Percentiles rank a stretch among this genome's conserved stretches.
Conservation (phyloP, 2,797 vertebrate species). For the Chiroxiphia lanceolata region DNA sequence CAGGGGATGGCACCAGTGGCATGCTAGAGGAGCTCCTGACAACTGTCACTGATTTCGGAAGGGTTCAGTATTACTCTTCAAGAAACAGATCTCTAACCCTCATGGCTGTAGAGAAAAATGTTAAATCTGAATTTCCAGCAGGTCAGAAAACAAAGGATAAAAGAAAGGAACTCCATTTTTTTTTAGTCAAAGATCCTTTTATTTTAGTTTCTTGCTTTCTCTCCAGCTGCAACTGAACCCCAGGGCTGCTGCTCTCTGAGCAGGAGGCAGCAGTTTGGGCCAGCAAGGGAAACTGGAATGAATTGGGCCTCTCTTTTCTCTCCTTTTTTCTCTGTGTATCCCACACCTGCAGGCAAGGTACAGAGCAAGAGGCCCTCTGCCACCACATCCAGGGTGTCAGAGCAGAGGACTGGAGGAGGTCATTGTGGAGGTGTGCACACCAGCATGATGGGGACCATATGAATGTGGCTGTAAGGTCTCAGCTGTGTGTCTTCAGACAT, state of each 20-base stretch:
- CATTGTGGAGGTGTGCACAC: rapidly evolving
- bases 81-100: neutral
- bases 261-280: neutral
- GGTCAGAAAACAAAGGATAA: neutral
- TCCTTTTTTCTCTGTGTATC: neutral
- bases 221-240: neutral
- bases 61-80: neutral
- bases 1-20: neutral
- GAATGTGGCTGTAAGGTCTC: rapidly evolving
- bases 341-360: neutral
- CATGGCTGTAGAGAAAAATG: neutral
- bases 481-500: neutral
- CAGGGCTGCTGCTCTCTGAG: neutral
- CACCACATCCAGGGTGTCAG: rapidly evolving
- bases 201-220: neutral
- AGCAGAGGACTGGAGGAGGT: neutral
- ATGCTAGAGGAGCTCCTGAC: neutral
- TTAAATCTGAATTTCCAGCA: neutral
- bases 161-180: neutral
- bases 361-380: neutral
- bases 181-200: neutral
- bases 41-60: neutral
- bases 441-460: rapidly evolving
- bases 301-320: neutral
- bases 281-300: rapidly evolving